Base-by-base conservation (phyloP, 2,888 invertebrate genomes). In the Hydraecia micacea region DNA sequence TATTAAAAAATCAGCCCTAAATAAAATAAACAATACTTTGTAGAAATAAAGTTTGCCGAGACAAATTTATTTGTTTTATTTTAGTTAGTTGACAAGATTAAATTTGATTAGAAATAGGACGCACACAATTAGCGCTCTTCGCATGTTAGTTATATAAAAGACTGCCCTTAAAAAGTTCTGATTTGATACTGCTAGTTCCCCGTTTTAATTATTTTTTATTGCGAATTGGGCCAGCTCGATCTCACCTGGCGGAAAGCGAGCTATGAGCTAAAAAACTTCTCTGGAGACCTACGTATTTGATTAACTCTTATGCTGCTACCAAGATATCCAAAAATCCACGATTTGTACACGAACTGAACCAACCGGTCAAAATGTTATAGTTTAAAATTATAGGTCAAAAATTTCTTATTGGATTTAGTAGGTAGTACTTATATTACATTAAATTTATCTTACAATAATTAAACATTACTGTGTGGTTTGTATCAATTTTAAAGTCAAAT, bases 401-500 rank as follows among this genome's bases (percentile, higher is more conserved):
- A n/a, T 58, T 58, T 46, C 1, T 15, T 0, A 66, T 52, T 60
- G 0, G 15, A 7, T 25, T 36, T 52, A 52, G 52, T 7, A 46
- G 46, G 46, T 46, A 46, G 46, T 42, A 39, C 0, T 0, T 4
- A 21, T 11, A n/a, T 9, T 3, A 15, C 11, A 49, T 46, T 39
- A 28, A 18, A 21, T 18, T 36, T 25, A 67, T 18, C 1, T 15
- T 32, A 28, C 4, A 0, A n/a, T 49, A 52, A 66, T 28, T 42
- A 6, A 21, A 62, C 4, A 4, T 4, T 7, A 1, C 2, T 11
- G 1, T 25, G 32, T 15, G n/a, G 3, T 13, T 63, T 13, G 2
- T 0, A 52, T 60, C 11, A 42, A 66, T 52, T 52, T 60, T 28
- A 21, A 52, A 70, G 36, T 66, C 25, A 63, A 58, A 72, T 84